A percentile compares a stretch with the other conserved stretches of the same genome.
These are phyloP conservation scores for Cecropterus lyciades DNA, from an alignment of 1,140 invertebrate genomes.

Conservation along the genomic window DNA sequence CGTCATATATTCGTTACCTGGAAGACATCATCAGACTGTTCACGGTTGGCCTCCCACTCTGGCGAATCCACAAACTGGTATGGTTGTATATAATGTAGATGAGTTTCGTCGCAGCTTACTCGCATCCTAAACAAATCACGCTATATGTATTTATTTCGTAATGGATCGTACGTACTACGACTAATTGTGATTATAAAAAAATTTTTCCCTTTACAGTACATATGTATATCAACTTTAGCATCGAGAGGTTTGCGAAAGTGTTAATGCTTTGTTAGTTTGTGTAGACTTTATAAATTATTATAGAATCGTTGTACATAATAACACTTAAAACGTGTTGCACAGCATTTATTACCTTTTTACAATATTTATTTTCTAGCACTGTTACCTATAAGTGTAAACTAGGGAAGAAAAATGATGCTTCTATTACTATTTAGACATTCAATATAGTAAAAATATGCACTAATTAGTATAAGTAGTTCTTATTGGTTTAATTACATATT, in stretches of 20 bases:
- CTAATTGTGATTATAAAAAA: neutral
- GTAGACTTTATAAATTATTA: neutral
- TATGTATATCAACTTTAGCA: slow-evolving; percentile 1
- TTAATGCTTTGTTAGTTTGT: slow-evolving; percentile 1
- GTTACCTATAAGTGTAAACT: neutral
- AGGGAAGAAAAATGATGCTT: neutral
- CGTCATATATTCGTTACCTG: slow-evolving; percentile 87
- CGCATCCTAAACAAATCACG: slow-evolving; percentile 68
- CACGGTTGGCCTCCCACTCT: slow-evolving; percentile 92
- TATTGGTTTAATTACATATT: slow-evolving; percentile 1
- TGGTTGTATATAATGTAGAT: slow-evolving; percentile 91
- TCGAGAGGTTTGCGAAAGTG: slow-evolving; percentile 3
- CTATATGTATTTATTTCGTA: neutral
- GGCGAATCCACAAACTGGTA: slow-evolving; percentile 95
- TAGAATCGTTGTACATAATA: neutral
- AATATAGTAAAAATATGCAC: slow-evolving; percentile 2
- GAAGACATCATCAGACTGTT: slow-evolving; percentile 90
- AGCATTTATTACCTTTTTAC: neutral
- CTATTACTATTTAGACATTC: too few relatives aligned
- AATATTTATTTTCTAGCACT: neutral
- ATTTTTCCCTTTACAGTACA: neutral
- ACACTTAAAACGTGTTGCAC: neutral
- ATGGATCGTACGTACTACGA: neutral
- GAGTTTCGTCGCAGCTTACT: slow-evolving; percentile 92
- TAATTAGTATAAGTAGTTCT: neutral